Percentiles rank a stretch among this genome's conserved stretches.
Evolutionary conservation across 2,888 invertebrate species (phyloP).

Genomic region (Nomada fucata): DNA sequence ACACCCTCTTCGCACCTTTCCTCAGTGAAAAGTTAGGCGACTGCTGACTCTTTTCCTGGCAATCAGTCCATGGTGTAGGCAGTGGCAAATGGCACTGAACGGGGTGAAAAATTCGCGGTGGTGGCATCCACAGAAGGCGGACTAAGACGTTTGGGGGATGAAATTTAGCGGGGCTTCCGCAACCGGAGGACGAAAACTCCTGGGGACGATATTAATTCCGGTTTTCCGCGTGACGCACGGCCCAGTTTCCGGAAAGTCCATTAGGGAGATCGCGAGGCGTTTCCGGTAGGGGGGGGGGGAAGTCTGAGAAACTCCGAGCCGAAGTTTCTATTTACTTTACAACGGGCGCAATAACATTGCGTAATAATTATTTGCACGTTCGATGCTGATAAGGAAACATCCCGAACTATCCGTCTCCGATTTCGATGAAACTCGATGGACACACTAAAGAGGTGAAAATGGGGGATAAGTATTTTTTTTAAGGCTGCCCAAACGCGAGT

Average conservation of each 20-base stretch:
- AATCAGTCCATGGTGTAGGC: no score
- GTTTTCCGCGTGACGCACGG: conserved; percentile 76
- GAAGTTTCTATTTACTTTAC: background rate
- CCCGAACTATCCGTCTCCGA: no score
- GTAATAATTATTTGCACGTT: no score
- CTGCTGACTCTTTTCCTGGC: no score
- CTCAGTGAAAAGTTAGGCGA: no score
- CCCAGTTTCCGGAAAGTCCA: conserved; percentile 79
- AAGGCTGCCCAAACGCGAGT: no score
- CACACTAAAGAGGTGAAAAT: no score
- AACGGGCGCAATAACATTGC: background rate
- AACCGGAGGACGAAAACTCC: conserved; percentile 42
- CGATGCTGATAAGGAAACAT: no score
- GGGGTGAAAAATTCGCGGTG: conserved; percentile 5
- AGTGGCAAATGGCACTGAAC: no score
- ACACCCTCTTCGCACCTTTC: no score
- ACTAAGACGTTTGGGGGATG: background rate
- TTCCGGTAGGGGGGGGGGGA: conserved; percentile 23
- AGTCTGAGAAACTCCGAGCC: conserved; percentile 36
- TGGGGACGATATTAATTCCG: conserved; percentile 69
- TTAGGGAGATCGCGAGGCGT: conserved; percentile 67
- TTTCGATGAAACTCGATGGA: no score
- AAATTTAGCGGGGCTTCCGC: conserved; percentile 10
- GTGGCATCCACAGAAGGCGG: background rate
- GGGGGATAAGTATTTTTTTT: no score